Conservation (phyloP, 1,140 invertebrate genomes). For the Cotesia glomerata region DNA sequence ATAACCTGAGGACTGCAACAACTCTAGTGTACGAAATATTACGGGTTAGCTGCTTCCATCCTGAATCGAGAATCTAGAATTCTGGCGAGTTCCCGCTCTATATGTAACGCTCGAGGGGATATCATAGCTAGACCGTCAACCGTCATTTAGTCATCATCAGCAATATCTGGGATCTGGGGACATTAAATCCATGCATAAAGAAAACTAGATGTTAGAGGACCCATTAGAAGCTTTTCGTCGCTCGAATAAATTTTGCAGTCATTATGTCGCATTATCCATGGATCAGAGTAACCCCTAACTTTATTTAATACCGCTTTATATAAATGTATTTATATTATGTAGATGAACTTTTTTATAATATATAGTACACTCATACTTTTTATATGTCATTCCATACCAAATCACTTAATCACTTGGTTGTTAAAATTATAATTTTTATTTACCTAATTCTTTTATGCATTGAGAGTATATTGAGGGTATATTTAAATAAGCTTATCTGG, state of each 20-base stretch:
- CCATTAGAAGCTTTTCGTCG: slow-evolving; percentile 27
- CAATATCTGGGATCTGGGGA: too few relatives aligned
- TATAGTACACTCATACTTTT: too few relatives aligned
- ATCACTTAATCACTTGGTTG: too few relatives aligned
- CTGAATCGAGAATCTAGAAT: too few relatives aligned
- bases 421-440: too few relatives aligned
- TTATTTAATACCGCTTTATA: neutral
- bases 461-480: too few relatives aligned
- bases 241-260: slow-evolving; percentile 21
- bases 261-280: slow-evolving; percentile 6
- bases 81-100: neutral
- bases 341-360: neutral
- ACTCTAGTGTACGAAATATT: too few relatives aligned
- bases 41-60: neutral
- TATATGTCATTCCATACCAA: too few relatives aligned
- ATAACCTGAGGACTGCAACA: neutral
- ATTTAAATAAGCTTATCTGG: too few relatives aligned
- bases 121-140: slow-evolving; percentile 1
- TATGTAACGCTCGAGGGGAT: neutral
- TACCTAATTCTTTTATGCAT: too few relatives aligned
- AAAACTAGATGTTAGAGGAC: slow-evolving; percentile 21
- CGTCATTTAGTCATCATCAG: neutral
- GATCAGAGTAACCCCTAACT: neutral
- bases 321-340: too few relatives aligned
- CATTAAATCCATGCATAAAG: neutral